Base-by-base conservation (phyloP, 2,113 vertebrate genomes). In the Labrus mixtus region DNA sequence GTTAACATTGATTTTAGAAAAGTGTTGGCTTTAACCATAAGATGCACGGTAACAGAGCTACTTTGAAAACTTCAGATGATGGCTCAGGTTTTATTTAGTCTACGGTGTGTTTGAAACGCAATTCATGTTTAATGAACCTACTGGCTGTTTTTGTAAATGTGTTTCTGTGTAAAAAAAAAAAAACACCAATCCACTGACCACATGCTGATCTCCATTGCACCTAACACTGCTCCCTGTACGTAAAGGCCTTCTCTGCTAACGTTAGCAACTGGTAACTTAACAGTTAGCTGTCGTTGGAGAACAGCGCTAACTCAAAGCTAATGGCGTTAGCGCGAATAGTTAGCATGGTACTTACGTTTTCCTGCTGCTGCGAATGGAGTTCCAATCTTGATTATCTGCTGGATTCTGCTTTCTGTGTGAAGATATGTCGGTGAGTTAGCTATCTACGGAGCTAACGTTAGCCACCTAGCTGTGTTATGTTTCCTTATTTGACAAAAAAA, bases 311-410 rank as follows among this genome's bases (percentile, higher is more conserved):
- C 81, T 83, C 75, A 10, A 10, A 75, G 84, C 88, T 91, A 84
- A 81, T 79, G 81, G 85, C 86, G 87, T 87, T 90, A 91, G 81
- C 86, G 25, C 37, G 60, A 25, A 77, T 55, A 66, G 66, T 33
- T 60, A 78, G 78, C 76, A 66, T 85, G 82, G 80, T 90, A 93
- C 92, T 93, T 93, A 93, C 92, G 86, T 92, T 91, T 86, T 90
- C 89, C 87, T 79, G 89, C 65, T 66, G 87, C 71, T 81, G 87
- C 73, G 83, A 87, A 76, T 68, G 79, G 69, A 59, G 87, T 82
- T 91, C 90, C 90, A 90, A 90, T 91, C 82, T 80, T 80, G 85
- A 68, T 74, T 59, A 55, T 61, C 37, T 72, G 78, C 70, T 37
- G 74, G 69, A 29, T 70, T 73, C 72, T 74, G 83, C 75, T 76